These are phyloP conservation scores for Eciton burchellii DNA, from an alignment of 1,140 invertebrate genomes.

Conservation along the genomic window DNA sequence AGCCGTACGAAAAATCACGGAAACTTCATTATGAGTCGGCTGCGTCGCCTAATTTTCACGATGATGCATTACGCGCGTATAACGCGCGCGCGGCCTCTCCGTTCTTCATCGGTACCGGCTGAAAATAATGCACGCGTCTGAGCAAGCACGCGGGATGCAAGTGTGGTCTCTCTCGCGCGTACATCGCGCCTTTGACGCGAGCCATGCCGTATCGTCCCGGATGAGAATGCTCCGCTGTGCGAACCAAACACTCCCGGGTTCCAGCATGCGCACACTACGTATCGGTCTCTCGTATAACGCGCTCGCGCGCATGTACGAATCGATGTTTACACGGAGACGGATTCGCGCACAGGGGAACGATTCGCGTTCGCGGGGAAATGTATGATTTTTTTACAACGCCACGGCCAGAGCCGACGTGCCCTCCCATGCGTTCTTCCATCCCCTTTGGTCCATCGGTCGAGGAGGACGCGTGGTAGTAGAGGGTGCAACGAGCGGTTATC, in stretches of 20 bases:
- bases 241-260: not conserved
- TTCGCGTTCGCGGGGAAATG: conserved; percentile 60
- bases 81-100: conserved; percentile 6
- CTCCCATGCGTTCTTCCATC: not conserved
- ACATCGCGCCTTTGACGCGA: conserved; percentile 28
- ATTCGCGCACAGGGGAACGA: conserved; percentile 47
- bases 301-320: conserved; percentile 41
- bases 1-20: conserved; percentile 64
- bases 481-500: conserved; percentile 60
- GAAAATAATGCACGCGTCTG: conserved; percentile 64
- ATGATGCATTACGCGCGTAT: conserved; percentile 48
- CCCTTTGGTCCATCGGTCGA: not conserved
- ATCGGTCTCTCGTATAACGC: conserved; percentile 23
- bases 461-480: conserved; percentile 4
- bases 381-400: conserved; percentile 58
- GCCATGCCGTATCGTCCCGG: conserved; percentile 5
- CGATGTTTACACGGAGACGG: conserved; percentile 50
- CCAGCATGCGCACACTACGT: not conserved
- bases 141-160: conserved; percentile 24
- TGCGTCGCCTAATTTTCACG: conserved; percentile 67
- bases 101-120: conserved; percentile 30
- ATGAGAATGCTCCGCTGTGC: not conserved
- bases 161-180: not conserved
- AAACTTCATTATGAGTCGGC: conserved; percentile 61
- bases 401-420: not conserved